phyloP scores from a whole-genome alignment of 2,113 vertebrate genomes.

The Neodontobutis hainanensis region DNA sequence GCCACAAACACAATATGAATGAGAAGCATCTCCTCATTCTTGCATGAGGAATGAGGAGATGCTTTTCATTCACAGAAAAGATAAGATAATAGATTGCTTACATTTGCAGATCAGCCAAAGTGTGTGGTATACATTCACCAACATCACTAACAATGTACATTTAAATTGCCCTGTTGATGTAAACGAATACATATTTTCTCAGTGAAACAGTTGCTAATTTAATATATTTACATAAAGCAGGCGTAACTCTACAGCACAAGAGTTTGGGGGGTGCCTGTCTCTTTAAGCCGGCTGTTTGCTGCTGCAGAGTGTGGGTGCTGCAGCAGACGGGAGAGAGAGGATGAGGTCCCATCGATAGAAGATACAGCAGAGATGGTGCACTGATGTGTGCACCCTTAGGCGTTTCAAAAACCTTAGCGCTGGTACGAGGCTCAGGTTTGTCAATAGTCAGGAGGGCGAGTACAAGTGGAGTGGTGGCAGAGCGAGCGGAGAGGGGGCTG shows the following conservation, averaged over 20 bases:
- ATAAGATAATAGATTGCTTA: too few relatives aligned
- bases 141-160: too few relatives aligned
- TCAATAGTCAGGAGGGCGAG: conserved; percentile 40
- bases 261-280: conserved; percentile 65
- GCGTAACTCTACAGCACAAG: not conserved
- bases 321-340: conserved; percentile 55
- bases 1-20: too few relatives aligned
- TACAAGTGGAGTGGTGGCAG: conserved; percentile 74
- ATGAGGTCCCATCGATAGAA: conserved; percentile 39
- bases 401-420: not conserved
- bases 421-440: conserved; percentile 13
- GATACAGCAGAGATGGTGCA: conserved; percentile 22
- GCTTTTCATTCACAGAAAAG: conserved; percentile 29
- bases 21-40: too few relatives aligned
- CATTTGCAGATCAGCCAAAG: too few relatives aligned
- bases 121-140: too few relatives aligned
- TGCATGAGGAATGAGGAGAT: conserved; percentile 34
- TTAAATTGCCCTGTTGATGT: too few relatives aligned
- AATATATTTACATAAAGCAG: too few relatives aligned
- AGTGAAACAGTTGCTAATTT: not conserved
- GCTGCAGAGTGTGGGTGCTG: conserved; percentile 74
- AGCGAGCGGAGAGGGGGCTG: conserved; percentile 67
- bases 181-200: too few relatives aligned
- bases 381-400: conserved; percentile 28
- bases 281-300: conserved; percentile 72